Evolutionary conservation across 2,888 invertebrate species (phyloP), one percentile per base, ranked within the genome.

Genomic region (Agriotes lineatus): DNA sequence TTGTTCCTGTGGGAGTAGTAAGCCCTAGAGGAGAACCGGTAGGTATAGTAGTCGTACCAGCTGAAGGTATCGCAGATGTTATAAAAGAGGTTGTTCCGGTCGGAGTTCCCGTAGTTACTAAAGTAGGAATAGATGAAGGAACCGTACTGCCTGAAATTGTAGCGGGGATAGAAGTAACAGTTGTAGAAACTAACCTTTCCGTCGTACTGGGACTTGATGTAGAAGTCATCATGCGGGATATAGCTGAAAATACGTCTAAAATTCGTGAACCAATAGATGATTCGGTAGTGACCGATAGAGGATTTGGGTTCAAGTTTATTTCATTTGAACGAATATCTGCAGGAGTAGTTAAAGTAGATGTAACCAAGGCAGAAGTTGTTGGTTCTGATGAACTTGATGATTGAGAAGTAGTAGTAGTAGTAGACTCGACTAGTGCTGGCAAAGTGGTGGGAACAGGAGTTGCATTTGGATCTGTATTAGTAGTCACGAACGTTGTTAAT

Each of bases 401-500:
- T 25, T 25, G 25, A 5, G 25, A 7, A 5, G 25, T 25, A 25
- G 25, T 25, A 5, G 7, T 7, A 1, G 35, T n/a, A 25, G 22
- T 33, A 1, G 19, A 1, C 5, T 7, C 63, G 19, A 65, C 64
- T 9, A 62, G 39, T 1, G 59, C 42, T 30, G 69, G 37, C 16
- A 72, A 61, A 4, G 72, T 68, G 20, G 60, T 63, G 12, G 72
- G 56, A 10, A 22, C 19, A 6, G 56, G 56, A 12, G 56, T 67
- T n/a, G 37, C 56, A 52, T 52, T 52, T 2, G 5, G 52, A n/a
- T 52, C 52, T 4, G 62, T 52, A 20, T 61, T 60, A 39, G 30
- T 42, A 33, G 71, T 63, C 35, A 70, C 54, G 42, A 72, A 74
- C 20, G 67, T 69, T 12, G 73, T 71, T 1, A 71, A 61, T 78